Evolutionary conservation across 2,888 invertebrate genomes (phyloP).

Genomic region (Cryptus viduatorius): DNA sequence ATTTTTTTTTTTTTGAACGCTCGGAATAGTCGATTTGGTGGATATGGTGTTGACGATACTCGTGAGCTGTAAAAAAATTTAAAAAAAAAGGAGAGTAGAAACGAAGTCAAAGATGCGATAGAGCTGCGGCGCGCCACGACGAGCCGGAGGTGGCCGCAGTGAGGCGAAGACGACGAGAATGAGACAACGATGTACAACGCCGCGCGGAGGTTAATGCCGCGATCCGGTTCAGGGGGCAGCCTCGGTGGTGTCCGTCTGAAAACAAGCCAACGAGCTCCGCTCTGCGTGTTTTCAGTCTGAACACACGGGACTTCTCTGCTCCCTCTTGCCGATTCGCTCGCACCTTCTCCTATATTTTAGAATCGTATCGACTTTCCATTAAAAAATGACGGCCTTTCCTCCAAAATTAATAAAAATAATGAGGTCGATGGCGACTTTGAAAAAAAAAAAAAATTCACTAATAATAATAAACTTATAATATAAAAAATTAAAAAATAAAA

Average conservation of each 20-base stretch:
- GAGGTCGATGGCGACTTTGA: too few species aligned
- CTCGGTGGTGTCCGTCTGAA: slow-evolving; percentile 76
- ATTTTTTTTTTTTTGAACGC: too few species aligned
- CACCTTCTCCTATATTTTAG: slow-evolving; percentile 55
- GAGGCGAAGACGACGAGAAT: slow-evolving; percentile 57
- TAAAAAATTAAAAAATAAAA: neutral
- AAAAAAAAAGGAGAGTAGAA: slow-evolving; percentile 49
- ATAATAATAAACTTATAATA: too few species aligned
- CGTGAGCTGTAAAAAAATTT: slow-evolving; percentile 6
- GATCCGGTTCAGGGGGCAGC: slow-evolving; percentile 83
- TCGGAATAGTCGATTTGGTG: too few species aligned
- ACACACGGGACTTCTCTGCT: slow-evolving; percentile 31
- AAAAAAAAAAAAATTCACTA: too few species aligned
- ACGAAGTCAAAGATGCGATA: slow-evolving; percentile 58
- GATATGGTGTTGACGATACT: too few species aligned
- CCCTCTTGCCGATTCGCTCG: slow-evolving; percentile 38
- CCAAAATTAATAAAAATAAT: neutral
- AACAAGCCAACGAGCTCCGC: slow-evolving; percentile 73
- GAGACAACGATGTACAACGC: slow-evolving; percentile 75
- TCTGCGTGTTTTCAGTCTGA: slow-evolving; percentile 2
- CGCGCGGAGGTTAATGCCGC: slow-evolving; percentile 81
- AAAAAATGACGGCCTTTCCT: neutral
- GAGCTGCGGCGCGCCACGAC: slow-evolving; percentile 59
- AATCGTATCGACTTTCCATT: slow-evolving; percentile 32
- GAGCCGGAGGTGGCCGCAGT: slow-evolving; percentile 66